Evolutionary conservation across 2,888 invertebrate species (phyloP).

Genomic region (Zaprionus bogoriensis): DNA sequence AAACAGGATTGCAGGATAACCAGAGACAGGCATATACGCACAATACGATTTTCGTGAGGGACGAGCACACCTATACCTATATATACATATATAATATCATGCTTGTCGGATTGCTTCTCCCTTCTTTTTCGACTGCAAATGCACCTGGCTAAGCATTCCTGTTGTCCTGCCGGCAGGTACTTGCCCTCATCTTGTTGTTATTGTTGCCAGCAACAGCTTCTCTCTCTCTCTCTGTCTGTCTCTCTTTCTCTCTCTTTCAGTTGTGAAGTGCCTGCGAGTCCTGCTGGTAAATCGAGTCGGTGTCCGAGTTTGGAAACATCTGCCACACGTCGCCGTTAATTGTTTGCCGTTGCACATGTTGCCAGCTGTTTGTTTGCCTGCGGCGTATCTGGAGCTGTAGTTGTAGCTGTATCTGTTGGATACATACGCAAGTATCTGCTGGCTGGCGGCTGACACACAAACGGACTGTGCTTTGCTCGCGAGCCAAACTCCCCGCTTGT

Average conservation of each 20-base stretch:
- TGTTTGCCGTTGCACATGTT: conserved; percentile 70
- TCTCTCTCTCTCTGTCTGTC: conserved; percentile 8
- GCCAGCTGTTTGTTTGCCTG: conserved; percentile 42
- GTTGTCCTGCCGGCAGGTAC: conserved; percentile 61
- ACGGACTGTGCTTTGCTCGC: conserved; percentile 45
- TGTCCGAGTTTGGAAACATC: conserved; percentile 62
- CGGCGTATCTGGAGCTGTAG: conserved; percentile 11
- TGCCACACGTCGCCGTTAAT: conserved; percentile 71
- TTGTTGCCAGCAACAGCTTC: conserved; percentile 49
- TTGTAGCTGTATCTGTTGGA: conserved; percentile 18
- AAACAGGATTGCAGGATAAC: conserved; percentile 64
- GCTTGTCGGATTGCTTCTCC: conserved; percentile 22
- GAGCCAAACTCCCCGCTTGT: conserved; percentile 48
- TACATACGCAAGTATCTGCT: conserved; percentile 8
- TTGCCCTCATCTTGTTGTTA: conserved; percentile 40
- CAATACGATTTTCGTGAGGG: conserved; percentile 54
- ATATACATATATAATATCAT: conserved; percentile 27
- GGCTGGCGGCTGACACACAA: conserved; percentile 29
- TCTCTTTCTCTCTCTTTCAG: conserved; percentile 13
- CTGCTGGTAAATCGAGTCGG: conserved; percentile 48
- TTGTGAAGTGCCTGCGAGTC: conserved; percentile 31
- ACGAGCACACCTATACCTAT: too few relatives aligned
- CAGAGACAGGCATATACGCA: conserved; percentile 28
- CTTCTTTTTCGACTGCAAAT: conserved; percentile 39
- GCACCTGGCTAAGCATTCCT: conserved; percentile 61